Percentiles rank a stretch among this genome's conserved stretches.
phyloP scores from a whole-genome alignment of 2,888 invertebrate genomes.

The Machimus atricapillus region DNA sequence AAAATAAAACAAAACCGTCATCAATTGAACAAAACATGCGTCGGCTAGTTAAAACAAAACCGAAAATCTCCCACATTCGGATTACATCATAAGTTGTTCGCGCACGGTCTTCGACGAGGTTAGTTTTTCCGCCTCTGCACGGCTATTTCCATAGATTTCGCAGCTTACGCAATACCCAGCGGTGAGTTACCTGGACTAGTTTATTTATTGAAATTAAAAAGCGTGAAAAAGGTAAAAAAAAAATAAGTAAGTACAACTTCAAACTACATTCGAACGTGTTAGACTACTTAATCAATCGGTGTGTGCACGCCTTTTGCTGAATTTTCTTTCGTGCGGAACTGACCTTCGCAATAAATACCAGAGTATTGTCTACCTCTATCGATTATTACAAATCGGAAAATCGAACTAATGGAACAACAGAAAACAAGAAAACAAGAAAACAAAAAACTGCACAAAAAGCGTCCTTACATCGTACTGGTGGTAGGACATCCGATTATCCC shows the following conservation, averaged over 20 bases:
- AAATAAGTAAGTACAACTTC: background rate
- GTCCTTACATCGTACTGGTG: slow-evolving; percentile 62
- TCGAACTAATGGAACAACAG: slow-evolving; percentile 3
- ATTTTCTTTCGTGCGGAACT: background rate
- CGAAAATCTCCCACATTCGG: slow-evolving; percentile 5
- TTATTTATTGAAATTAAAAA: slow-evolving; percentile 27
- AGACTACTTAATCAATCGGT: background rate
- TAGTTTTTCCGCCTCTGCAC: slow-evolving; percentile 16
- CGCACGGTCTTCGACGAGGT: background rate
- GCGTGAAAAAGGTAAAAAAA: slow-evolving; percentile 22
- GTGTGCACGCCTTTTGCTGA: background rate
- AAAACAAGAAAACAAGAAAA: background rate
- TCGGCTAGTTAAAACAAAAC: background rate
- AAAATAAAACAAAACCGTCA: background rate
- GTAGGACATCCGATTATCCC: slow-evolving; percentile 60
- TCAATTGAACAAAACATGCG: background rate
- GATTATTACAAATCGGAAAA: slow-evolving; percentile 6
- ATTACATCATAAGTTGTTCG: slow-evolving; percentile 10
- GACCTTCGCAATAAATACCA: slow-evolving; percentile 6
- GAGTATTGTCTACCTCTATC: background rate
- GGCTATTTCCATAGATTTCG: background rate
- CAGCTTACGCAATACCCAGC: background rate
- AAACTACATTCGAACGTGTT: background rate
- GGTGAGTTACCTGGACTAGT: background rate
- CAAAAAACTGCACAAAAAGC: background rate